A percentile compares a stretch with the other conserved stretches of the same genome.
Evolutionary conservation across 2,797 vertebrate genomes (phyloP).

Genomic region (Falco biarmicus): DNA sequence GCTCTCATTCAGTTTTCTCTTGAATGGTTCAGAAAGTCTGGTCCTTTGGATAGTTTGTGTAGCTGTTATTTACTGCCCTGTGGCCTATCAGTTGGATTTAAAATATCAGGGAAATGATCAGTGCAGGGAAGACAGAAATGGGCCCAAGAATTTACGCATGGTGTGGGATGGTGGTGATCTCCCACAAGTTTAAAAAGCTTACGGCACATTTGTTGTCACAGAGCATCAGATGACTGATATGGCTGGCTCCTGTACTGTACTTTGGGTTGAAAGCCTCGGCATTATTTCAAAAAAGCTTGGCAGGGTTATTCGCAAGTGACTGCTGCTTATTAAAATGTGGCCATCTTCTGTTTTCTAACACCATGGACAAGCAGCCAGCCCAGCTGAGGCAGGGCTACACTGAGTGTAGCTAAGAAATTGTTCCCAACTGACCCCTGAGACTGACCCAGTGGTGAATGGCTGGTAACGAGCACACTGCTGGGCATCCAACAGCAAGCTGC

Average conservation of each 20-base stretch:
- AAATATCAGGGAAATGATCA: not conserved
- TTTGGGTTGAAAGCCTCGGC: not conserved
- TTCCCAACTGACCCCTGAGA: not conserved
- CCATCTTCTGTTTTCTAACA: not conserved
- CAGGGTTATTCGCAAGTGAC: not conserved
- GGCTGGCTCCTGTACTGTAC: not conserved
- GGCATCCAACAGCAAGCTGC: not conserved
- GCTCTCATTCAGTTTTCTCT: not conserved
- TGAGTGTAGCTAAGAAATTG: not conserved
- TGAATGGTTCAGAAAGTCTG: not conserved
- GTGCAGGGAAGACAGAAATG: not conserved
- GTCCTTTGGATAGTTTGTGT: not conserved
- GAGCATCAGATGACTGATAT: not conserved
- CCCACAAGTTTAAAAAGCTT: not conserved
- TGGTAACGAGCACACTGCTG: not conserved
- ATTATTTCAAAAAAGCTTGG: not conserved
- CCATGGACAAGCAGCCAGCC: not conserved
- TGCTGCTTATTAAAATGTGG: not conserved
- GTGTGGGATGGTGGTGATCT: not conserved
- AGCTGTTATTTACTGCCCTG: not conserved
- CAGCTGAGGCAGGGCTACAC: not conserved
- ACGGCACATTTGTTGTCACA: fast-evolving
- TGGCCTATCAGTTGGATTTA: not conserved
- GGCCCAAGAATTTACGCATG: not conserved
- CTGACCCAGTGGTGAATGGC: not conserved